These are phyloP conservation scores for Sternotherus odoratus DNA, from an alignment of 2,797 vertebrate species.

Conservation along the genomic window DNA sequence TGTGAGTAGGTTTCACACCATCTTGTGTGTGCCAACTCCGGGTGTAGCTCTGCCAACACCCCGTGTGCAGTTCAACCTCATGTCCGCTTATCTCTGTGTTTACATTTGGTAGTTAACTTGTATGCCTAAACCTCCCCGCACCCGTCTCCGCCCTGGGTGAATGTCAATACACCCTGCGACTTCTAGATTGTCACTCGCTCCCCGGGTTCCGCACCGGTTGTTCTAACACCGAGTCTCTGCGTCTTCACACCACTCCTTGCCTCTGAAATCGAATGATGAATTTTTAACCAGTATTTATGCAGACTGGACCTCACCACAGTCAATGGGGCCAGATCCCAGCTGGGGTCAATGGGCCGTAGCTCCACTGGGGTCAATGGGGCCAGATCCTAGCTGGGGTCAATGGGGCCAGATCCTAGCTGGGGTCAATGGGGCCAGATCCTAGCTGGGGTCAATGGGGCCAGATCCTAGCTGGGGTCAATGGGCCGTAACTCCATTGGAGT, in stretches of 20 bases:
- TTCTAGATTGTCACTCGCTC: background rate
- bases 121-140: background rate
- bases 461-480: too few relatives aligned
- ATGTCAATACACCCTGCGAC: background rate
- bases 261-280: background rate
- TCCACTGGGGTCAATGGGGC: too few relatives aligned
- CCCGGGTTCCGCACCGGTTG: too few relatives aligned
- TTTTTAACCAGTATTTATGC: too few relatives aligned
- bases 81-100: background rate
- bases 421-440: too few relatives aligned
- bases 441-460: too few relatives aligned
- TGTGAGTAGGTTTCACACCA: background rate
- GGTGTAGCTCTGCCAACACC: background rate
- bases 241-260: background rate
- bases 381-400: too few relatives aligned
- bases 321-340: too few relatives aligned
- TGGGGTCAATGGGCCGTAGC: too few relatives aligned
- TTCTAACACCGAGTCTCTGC: background rate
- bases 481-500: too few relatives aligned
- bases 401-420: too few relatives aligned
- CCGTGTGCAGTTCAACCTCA: background rate
- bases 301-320: too few relatives aligned
- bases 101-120: background rate
- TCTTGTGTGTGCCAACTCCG: background rate
- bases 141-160: background rate